A percentile compares a stretch with the other conserved stretches of the same genome.
These are phyloP conservation scores for Patella depressa DNA, from an alignment of 2,888 invertebrate species.

Conservation along the genomic window DNA sequence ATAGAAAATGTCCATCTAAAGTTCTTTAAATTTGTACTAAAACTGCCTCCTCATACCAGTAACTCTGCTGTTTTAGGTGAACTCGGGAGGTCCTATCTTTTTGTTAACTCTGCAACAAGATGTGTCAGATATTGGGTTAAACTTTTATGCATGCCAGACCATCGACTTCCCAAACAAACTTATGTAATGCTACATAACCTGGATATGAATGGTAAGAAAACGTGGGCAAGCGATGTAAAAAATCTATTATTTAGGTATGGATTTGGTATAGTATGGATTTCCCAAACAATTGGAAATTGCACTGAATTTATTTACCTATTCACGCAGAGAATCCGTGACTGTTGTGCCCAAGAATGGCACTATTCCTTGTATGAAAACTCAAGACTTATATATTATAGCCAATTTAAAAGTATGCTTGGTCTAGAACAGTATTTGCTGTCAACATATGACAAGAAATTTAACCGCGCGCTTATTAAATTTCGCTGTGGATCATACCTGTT, in stretches of 20 bases:
- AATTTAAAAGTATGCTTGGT: neutral
- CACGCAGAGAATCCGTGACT: neutral
- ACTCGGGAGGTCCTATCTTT: neutral
- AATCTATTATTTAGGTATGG: neutral
- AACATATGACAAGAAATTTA: neutral
- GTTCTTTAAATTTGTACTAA: neutral
- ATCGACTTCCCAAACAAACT: neutral
- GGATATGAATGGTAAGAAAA: neutral
- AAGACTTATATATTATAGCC: neutral
- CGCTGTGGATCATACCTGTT: neutral
- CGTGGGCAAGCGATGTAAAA: neutral
- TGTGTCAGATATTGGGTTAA: neutral
- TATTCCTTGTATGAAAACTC: neutral
- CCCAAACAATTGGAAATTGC: neutral
- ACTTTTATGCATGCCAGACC: neutral
- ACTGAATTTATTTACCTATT: neutral
- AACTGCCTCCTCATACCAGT: neutral
- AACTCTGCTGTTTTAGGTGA: constrained; percentile 11
- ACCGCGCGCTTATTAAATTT: neutral
- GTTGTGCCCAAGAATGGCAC: neutral
- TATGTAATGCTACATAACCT: neutral
- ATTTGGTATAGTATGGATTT: neutral
- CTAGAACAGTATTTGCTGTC: neutral
- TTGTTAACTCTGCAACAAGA: neutral
- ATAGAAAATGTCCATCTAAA: neutral